Base-by-base conservation (phyloP, 1,140 invertebrate species). In the Cotesia chilonis region DNA sequence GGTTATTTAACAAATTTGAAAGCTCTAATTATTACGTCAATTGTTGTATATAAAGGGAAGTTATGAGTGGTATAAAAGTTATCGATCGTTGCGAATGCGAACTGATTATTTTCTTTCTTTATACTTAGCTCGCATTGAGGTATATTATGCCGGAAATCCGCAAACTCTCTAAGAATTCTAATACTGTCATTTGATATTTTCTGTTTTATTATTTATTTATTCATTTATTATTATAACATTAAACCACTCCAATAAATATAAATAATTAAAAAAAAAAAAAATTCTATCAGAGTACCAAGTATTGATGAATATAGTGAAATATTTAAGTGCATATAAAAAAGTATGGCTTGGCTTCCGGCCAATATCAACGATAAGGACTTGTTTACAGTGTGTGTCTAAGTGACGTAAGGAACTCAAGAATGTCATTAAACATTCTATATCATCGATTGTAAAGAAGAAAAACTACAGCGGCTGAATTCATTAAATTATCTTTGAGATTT, bases 371-470 rank as follows among this genome's bases (percentile, higher is more conserved):
- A 61, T 74, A 70, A 77, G 67, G 73, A 73, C 75, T 82, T 82
- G 81, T 83, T 83, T 82, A 80, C 77, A 75, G 73, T 74, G 73
- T 74, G 73, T 77, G 75, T 71, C 36, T 38, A n/a, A 66, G 60
- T 51, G 64, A 63, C 60, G 60, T 66, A 54, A 51, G 17, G 14
- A 51, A 66, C 64, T 66, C 35, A 17, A 36, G 60, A 63, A 63
- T 35, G 60, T 63, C 14, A 28, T 47, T 10, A 47, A 47, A 47
- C 41, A 47, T 47, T n/a, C n/a, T n/a, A n/a, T n/a, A n/a, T n/a
- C 41, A 47, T 6, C 41, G 10, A 47, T 47, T 47, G 41, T 10
- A 47, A 47, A 47, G 10, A 47, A 47, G 6, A 47, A 47, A 47
- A 10, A 47, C 10, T 6, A 47, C 41, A 47, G 1, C 28, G 28